Base-by-base conservation (phyloP, 2,113 vertebrate genomes). In the Myotis brandtii region DNA sequence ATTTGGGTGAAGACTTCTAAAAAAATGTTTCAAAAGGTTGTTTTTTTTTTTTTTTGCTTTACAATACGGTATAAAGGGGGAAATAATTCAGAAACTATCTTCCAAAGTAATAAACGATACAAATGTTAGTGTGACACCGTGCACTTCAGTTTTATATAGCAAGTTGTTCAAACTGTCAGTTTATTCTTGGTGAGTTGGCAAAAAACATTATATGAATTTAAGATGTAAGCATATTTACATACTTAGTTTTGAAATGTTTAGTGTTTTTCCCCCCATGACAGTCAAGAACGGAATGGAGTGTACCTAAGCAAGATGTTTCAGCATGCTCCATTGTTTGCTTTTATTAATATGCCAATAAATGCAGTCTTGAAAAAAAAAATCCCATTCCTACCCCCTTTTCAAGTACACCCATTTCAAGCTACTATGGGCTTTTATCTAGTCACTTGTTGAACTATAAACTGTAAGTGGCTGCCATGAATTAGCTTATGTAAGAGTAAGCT, bases 371-470 rank as follows among this genome's bases (percentile, higher is more conserved):
- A 82, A 62, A 84, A 48, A 8, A 73, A 5, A 85, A 59, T 89
- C 27, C 32, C 37, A 85, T 37, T 95, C 70, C 59, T 75, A 82
- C 14, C 43, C 20, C 30, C 54, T 69, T 89, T 96, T 89, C 80
- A 95, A 95, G 77, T 87, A 96, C 46, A 90, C 59, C 80, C 54
- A 91, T 86, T 93, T 95, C 77, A 91, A 93, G 56, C 37, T 93
- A 48, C 46, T 91, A n/a, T 20, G 37, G 32, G 27, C 20, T 92
- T 90, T 70, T 80, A 64, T 25, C 16, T 30, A 6, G 79, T 80
- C 34, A 89, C 18, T 82, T 54, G 66, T 37, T 80, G 85, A 69
- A 81, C 30, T 59, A 10, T 43, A 46, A 76, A 90, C 34, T 37
- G 0, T 52, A 86, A 76, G 59, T 79, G 67, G 40, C 34, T 87